A percentile compares a stretch with the other conserved stretches of the same genome.
These are phyloP conservation scores for Eulacestoma nigropectus DNA, from an alignment of 2,113 vertebrate genomes.

Conservation along the genomic window DNA sequence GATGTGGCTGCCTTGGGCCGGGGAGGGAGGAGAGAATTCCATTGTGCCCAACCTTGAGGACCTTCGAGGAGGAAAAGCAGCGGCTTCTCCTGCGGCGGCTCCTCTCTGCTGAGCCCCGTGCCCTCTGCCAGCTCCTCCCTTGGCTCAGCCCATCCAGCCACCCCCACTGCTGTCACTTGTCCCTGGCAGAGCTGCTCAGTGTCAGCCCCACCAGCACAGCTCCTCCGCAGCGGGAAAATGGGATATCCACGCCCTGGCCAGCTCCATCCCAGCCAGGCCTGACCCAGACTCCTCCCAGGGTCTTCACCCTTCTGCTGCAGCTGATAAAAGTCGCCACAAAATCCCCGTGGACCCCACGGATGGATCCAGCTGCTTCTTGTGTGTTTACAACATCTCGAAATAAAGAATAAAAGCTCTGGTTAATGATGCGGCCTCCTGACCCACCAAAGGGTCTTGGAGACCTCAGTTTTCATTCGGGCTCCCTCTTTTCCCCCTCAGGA, in stretches of 20 bases:
- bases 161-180: not conserved
- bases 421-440: not conserved
- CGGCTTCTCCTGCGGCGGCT: not conserved
- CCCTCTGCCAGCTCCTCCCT: not conserved
- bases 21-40: not conserved
- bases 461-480: not conserved
- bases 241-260: not conserved
- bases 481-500: not conserved
- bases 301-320: not conserved
- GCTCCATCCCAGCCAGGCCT: not conserved
- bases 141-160: not conserved
- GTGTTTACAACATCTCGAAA: not conserved
- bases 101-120: not conserved
- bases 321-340: not conserved
- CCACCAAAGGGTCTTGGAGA: not conserved
- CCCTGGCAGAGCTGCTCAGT: not conserved
- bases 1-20: not conserved
- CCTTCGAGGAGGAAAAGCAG: not conserved
- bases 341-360: not conserved
- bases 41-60: not conserved
- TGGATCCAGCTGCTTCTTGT: not conserved
- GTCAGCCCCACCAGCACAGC: not conserved
- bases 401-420: not conserved
- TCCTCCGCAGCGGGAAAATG: not conserved
- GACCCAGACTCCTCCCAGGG: not conserved